Base-by-base conservation (phyloP, 2,797 vertebrate genomes). In the Leptodactylus fallax region DNA sequence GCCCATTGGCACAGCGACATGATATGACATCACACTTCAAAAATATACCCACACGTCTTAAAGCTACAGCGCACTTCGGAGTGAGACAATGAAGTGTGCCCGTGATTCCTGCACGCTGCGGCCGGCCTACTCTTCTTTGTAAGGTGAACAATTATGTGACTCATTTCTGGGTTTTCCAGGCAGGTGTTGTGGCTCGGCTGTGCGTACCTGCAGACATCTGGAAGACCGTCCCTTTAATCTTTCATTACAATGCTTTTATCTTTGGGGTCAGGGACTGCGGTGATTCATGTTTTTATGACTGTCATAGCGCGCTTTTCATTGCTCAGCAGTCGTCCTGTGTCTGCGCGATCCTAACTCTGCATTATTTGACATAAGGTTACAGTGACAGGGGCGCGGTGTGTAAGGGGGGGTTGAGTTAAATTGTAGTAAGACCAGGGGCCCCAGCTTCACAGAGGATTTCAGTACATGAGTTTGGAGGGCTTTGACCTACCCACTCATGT, bases 31-130 rank as follows among this genome's bases (percentile, higher is more conserved):
- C 23, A 11, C 7, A 49, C 21, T 55, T 0, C 17, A 61, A 36
- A 53, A 65, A 88, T 72, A 84, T 53, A 63, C 45, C 71, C 27
- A 49, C 56, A 45, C 17, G 23, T 36, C 78, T 79, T 47, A 63
- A 45, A 47, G 45, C 21, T 19, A 27, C 23, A 82, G 53, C 65
- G 53, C 67, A 47, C 49, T 5, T 51, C 7, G 1, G 23, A 17
- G 45, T 21, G 55, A n/a, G 4, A 36, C 56, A 79, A 65, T 27
- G 72, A 36, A 7, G 6, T 17, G 71, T 49, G 74, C 13, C 13
- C 14, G 16, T 13, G 65, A 71, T 21, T 36, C 49, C 81, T n/a
- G 47, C n/a, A 0, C 19, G 36, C 56, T 6, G 16, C 56, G 7
- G 9, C 2, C 78, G 17, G 2, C 23, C 76, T 56, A 6, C 23